A percentile compares a stretch with the other conserved stretches of the same genome.
Conservation (phyloP, 2,797 vertebrate species). For the Astyanax mexicanus region DNA sequence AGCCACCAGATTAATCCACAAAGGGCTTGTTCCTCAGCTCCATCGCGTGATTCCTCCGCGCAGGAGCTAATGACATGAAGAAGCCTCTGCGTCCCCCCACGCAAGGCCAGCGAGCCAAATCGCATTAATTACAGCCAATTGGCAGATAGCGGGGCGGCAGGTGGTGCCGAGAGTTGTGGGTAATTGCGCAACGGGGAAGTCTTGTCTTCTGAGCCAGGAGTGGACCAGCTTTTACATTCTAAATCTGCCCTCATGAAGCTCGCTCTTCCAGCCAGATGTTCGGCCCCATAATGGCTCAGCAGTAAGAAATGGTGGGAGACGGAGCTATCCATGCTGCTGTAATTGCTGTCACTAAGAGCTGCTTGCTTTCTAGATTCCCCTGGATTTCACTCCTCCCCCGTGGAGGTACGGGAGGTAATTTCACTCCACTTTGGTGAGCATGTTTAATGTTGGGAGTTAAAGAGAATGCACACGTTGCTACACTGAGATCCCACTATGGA, state of each 20-base stretch:
- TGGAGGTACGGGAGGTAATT: conserved; percentile 39
- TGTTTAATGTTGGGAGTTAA: conserved; percentile 29
- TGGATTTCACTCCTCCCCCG: not conserved
- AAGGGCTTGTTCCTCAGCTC: conserved; percentile 36
- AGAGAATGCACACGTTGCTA: conserved; percentile 23
- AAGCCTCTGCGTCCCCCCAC: conserved; percentile 30
- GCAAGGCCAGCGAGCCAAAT: conserved; percentile 49
- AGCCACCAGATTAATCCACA: conserved; percentile 42
- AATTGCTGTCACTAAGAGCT: conserved; percentile 49
- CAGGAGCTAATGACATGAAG: conserved; percentile 49
- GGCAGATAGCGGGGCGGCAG: conserved; percentile 49
- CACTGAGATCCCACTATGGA: conserved; percentile 23
- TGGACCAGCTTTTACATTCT: conserved; percentile 38
- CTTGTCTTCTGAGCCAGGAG: conserved; percentile 41
- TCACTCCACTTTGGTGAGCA: conserved; percentile 31
- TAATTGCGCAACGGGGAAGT: conserved; percentile 54
- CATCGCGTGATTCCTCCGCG: conserved; percentile 26
- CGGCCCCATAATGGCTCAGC: conserved; percentile 32
- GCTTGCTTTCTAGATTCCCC: conserved; percentile 30
- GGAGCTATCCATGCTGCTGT: conserved; percentile 36
- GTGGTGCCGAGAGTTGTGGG: conserved; percentile 51
- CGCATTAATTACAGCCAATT: conserved; percentile 61
- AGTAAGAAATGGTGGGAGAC: conserved; percentile 24
- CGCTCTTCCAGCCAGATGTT: conserved; percentile 48
- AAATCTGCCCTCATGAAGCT: conserved; percentile 17